These are phyloP conservation scores for Papilio machaon DNA, from an alignment of 1,140 invertebrate genomes.

Conservation along the genomic window DNA sequence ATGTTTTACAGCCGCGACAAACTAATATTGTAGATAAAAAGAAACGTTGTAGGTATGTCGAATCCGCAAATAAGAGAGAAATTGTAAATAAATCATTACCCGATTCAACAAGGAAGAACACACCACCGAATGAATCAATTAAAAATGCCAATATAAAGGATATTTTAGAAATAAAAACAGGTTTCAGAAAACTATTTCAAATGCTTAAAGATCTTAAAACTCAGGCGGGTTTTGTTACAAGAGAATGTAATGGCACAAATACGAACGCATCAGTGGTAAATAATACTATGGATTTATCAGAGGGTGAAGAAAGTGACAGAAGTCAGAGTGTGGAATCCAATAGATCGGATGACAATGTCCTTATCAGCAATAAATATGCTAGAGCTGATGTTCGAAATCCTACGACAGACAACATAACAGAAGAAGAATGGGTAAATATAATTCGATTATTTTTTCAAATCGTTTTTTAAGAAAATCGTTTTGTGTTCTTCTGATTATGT, in stretches of 20 bases:
- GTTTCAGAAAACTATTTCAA: slow-evolving; percentile 54
- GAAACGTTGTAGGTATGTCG: slow-evolving; percentile 46
- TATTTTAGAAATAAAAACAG: slow-evolving; percentile 54
- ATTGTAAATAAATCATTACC: slow-evolving; percentile 49
- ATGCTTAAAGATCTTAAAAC: slow-evolving; percentile 53
- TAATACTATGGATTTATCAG: slow-evolving; percentile 21
- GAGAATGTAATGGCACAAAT: slow-evolving; percentile 32
- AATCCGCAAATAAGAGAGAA: slow-evolving; percentile 29
- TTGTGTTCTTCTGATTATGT: too few species aligned
- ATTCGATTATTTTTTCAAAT: too few species aligned
- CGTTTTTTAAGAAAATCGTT: too few species aligned
- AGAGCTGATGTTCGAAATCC: slow-evolving; percentile 35
- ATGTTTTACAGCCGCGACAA: slow-evolving; percentile 51
- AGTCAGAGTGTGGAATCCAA: slow-evolving; percentile 58
- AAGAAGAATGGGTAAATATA: slow-evolving; percentile 60
- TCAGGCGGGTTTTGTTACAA: slow-evolving; percentile 20
- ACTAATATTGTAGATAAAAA: slow-evolving; percentile 45
- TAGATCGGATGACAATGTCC: slow-evolving; percentile 63
- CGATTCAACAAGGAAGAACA: slow-evolving; percentile 56
- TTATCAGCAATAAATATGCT: slow-evolving; percentile 66
- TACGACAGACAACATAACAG: slow-evolving; percentile 22
- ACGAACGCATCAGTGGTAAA: neutral
- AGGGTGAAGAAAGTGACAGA: slow-evolving; percentile 45
- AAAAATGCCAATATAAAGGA: slow-evolving; percentile 42
- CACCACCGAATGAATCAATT: slow-evolving; percentile 43